Percentiles rank a stretch among this genome's conserved stretches.
Evolutionary conservation across 2,797 vertebrate genomes (phyloP).

Genomic region (Taeniopygia guttata): DNA sequence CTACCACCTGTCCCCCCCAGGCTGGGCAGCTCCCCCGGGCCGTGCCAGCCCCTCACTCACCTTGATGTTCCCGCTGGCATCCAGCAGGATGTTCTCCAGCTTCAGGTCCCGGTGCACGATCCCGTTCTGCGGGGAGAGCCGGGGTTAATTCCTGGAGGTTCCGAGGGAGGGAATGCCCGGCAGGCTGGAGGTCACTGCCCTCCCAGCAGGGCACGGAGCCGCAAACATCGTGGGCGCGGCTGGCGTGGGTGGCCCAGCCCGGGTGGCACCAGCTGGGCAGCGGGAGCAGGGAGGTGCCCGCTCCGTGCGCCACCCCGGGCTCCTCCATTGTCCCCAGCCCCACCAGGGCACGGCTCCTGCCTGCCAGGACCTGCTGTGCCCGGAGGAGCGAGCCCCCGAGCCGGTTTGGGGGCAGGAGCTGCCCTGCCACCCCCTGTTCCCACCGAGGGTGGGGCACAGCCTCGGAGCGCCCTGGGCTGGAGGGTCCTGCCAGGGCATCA

Average conservation of each 20-base stretch:
- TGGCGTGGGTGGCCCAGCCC: background rate
- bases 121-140: constrained; percentile 79
- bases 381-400: no score
- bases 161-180: background rate
- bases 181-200: background rate
- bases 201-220: no score
- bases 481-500: background rate
- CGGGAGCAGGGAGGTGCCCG: rapidly evolving
- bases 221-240: background rate
- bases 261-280: background rate
- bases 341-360: rapidly evolving
- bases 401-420: background rate
- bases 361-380: background rate
- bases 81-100: constrained; percentile 96
- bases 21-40: no score
- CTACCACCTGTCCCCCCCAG: no score
- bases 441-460: rapidly evolving
- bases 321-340: background rate
- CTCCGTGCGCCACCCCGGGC: background rate
- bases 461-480: rapidly evolving
- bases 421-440: rapidly evolving
- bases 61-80: constrained; percentile 90
- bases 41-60: constrained; percentile 73
- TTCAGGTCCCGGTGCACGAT: constrained; percentile 97
- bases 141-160: rapidly evolving